phyloP scores from a whole-genome alignment of 2,113 vertebrate genomes.

The Mohoua ochrocephala region DNA sequence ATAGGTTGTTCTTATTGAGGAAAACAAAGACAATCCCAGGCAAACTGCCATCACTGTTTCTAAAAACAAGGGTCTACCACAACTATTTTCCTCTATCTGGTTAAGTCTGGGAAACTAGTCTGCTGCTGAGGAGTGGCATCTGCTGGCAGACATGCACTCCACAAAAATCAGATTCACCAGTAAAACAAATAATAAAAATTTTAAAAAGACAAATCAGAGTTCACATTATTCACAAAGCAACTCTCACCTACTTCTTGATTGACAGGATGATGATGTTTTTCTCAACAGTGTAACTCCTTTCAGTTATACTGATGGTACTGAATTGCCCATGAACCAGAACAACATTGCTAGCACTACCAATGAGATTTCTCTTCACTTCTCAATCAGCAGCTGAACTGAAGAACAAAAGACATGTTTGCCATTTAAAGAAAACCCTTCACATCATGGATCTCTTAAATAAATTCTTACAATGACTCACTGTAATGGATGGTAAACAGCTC shows the following conservation, averaged over 20 bases:
- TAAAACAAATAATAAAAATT: rapidly evolving
- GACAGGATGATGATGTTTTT: background rate
- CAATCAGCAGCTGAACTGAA: background rate
- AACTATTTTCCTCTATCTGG: background rate
- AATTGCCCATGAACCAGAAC: background rate
- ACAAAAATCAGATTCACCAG: background rate
- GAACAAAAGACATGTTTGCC: background rate
- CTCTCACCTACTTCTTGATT: background rate
- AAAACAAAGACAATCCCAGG: background rate
- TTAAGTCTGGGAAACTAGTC: background rate
- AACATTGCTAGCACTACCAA: background rate
- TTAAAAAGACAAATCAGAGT: background rate
- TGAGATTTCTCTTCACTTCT: background rate
- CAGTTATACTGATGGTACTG: background rate
- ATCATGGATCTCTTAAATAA: background rate
- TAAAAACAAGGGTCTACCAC: background rate
- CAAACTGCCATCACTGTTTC: background rate
- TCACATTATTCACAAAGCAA: background rate
- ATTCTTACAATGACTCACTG: background rate
- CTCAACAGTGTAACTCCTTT: background rate
- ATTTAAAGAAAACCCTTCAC: slow-evolving; percentile 2
- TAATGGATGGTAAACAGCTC: background rate
- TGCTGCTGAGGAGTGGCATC: background rate
- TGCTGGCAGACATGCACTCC: background rate
- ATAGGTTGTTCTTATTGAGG: background rate